Conservation (phyloP, 2,888 invertebrate species). For the Bedellia somnulentella region DNA sequence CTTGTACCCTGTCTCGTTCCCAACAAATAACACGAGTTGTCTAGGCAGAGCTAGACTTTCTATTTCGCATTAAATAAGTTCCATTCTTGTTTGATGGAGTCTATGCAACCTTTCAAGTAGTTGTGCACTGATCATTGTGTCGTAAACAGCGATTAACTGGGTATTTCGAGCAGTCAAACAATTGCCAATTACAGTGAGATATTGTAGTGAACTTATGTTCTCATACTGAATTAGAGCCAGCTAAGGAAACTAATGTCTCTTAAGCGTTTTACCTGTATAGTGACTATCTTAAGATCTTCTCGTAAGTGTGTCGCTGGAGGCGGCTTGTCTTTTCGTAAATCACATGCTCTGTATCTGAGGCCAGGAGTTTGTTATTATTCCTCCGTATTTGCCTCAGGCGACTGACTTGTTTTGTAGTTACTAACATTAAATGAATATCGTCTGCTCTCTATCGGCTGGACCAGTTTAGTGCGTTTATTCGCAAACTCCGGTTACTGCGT, state of each 20-base stretch:
- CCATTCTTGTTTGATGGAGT: constrained; percentile 5
- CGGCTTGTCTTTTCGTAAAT: constrained; percentile 35
- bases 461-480: constrained; percentile 2
- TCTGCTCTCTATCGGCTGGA: constrained; percentile 4
- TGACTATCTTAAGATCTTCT: constrained; percentile 36
- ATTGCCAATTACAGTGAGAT: constrained; percentile 29
- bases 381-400: constrained; percentile 21
- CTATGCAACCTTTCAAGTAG: constrained; percentile 7
- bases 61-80: constrained; percentile 9
- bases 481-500: not conserved
- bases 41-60: constrained; percentile 19
- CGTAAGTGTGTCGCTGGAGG: constrained; percentile 31
- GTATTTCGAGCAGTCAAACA: too few relatives aligned
- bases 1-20: constrained; percentile 10
- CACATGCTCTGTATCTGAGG: constrained; percentile 14
- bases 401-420: constrained; percentile 20
- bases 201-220: constrained; percentile 1
- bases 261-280: constrained; percentile 8
- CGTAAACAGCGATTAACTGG: too few relatives aligned
- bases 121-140: too few relatives aligned
- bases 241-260: constrained; percentile 6
- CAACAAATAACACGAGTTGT: constrained; percentile 10
- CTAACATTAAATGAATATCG: constrained; percentile 13
- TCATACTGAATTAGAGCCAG: constrained; percentile 2
- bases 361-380: constrained; percentile 19